phyloP scores from a whole-genome alignment of 2,888 invertebrate genomes.

The Ctena decussata region DNA sequence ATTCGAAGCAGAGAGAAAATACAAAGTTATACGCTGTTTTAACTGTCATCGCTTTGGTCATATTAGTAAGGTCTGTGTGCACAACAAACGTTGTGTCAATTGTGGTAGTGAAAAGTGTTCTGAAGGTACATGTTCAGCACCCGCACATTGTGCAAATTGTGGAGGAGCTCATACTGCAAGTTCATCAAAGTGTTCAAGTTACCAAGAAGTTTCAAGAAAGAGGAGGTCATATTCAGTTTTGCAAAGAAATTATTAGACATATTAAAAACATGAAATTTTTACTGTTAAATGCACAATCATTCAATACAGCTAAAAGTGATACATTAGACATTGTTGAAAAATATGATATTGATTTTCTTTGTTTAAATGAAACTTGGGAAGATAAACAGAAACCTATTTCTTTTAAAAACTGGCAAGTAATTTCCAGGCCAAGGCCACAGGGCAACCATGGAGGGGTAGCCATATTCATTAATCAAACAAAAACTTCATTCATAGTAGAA shows the following conservation, averaged over 20 bases:
- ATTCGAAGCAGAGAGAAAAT: neutral
- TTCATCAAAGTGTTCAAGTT: neutral
- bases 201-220: neutral
- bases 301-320: neutral
- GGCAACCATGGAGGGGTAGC: neutral
- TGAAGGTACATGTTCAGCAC: neutral
- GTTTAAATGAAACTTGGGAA: neutral
- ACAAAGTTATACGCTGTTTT: neutral
- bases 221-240: neutral
- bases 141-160: neutral
- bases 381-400: neutral
- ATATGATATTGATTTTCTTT: neutral
- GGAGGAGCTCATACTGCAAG: neutral
- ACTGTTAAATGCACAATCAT: neutral
- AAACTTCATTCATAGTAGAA: neutral
- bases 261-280: neutral
- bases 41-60: neutral
- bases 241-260: neutral
- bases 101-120: neutral
- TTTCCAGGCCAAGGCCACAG: neutral
- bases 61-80: neutral
- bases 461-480: neutral
- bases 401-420: neutral
- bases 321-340: neutral
- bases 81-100: neutral